A percentile compares a stretch with the other conserved stretches of the same genome.
phyloP scores from a whole-genome alignment of 1,140 invertebrate genomes.

The Phymastichus coffea region DNA sequence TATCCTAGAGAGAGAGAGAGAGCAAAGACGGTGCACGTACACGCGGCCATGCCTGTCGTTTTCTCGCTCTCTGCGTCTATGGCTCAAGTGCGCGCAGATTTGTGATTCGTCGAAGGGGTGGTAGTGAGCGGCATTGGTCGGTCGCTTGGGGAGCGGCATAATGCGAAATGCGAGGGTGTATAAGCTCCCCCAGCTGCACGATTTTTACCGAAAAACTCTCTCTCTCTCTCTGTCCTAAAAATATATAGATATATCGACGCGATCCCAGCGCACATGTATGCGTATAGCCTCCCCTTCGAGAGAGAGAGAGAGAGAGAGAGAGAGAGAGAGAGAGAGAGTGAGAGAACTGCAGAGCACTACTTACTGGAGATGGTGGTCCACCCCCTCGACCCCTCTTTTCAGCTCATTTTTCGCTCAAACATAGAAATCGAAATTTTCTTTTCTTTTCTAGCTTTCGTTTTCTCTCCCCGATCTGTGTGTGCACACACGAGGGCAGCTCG shows the following conservation, averaged over 20 bases:
- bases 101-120: constrained; percentile 36
- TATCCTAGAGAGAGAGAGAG: no score
- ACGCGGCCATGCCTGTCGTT: no score
- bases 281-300: no score
- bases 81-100: constrained; percentile 32
- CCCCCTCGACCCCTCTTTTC: background rate
- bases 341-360: no score
- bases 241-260: background rate
- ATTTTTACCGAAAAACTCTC: constrained; percentile 26
- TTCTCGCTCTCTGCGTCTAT: no score
- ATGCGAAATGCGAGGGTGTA: constrained; percentile 38
- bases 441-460: background rate
- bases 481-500: background rate
- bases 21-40: no score
- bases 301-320: no score
- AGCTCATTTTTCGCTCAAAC: constrained; percentile 26
- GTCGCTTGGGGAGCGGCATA: constrained; percentile 12
- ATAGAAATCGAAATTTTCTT: constrained; percentile 24
- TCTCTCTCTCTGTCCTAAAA: no score
- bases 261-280: no score
- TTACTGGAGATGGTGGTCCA: no score
- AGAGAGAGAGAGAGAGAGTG: constrained; percentile 3
- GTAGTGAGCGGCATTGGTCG: no score
- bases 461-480: background rate
- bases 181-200: constrained; percentile 16